A percentile compares a stretch with the other conserved stretches of the same genome.
phyloP scores from a whole-genome alignment of 2,888 invertebrate species.

The Taphrorychus bicolor region DNA sequence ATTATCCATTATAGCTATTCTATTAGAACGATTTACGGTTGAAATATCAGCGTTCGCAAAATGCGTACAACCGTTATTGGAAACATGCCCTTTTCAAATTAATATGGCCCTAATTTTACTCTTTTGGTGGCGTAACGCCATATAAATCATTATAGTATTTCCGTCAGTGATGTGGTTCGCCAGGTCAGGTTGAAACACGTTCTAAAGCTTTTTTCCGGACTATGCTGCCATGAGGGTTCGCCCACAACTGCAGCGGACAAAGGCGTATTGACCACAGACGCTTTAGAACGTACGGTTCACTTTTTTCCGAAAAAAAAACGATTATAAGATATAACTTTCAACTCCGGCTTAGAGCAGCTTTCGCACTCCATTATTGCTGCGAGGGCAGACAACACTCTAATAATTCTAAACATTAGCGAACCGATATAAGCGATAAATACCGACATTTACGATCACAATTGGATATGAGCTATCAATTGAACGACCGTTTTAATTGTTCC shows the following conservation, averaged over 20 bases:
- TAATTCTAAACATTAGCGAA: slow-evolving; percentile 16
- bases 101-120: not conserved
- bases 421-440: slow-evolving; percentile 25
- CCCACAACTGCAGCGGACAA: too few relatives aligned
- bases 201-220: too few relatives aligned
- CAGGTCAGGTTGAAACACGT: too few relatives aligned
- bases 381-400: slow-evolving; percentile 12
- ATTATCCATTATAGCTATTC: not conserved
- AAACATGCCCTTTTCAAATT: not conserved
- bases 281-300: too few relatives aligned
- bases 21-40: not conserved
- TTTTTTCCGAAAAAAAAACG: too few relatives aligned
- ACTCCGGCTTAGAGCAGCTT: not conserved
- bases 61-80: not conserved
- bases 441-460: slow-evolving; percentile 25
- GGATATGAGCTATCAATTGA: slow-evolving; percentile 33
- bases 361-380: slow-evolving; percentile 5
- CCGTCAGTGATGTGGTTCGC: too few relatives aligned
- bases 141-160: not conserved
- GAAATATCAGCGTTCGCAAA: not conserved
- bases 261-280: too few relatives aligned
- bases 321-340: not conserved
- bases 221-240: too few relatives aligned
- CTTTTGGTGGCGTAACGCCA: not conserved
- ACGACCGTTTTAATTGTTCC: slow-evolving; percentile 31